Evolutionary conservation across 2,888 invertebrate species (phyloP).

Genomic region (Lobophora halterata): DNA sequence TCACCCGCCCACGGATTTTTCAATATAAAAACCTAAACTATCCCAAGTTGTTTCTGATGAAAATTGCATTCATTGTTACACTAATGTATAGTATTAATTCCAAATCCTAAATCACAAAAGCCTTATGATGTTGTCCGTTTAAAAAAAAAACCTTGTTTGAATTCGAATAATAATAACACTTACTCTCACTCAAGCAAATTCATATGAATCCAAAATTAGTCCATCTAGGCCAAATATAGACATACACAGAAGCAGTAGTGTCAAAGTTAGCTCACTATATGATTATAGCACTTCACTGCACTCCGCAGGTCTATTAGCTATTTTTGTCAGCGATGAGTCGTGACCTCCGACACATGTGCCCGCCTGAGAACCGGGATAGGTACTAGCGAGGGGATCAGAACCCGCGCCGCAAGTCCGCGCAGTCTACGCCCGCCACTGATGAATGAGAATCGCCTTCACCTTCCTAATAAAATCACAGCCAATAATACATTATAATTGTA

Average conservation of each 20-base stretch:
- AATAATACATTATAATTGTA: constrained; percentile 63
- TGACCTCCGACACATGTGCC: constrained; percentile 34
- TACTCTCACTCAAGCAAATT: too few species aligned
- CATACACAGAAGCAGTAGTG: background rate
- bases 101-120: too few species aligned
- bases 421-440: constrained; percentile 59
- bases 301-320: constrained; percentile 7
- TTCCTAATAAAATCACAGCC: constrained; percentile 59
- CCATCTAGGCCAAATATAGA: too few species aligned
- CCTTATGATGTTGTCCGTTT: too few species aligned
- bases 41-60: too few species aligned
- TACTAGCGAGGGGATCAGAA: constrained; percentile 63
- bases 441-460: constrained; percentile 64
- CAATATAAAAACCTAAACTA: too few species aligned
- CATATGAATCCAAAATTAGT: too few species aligned
- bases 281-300: constrained; percentile 21
- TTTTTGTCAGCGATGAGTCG: constrained; percentile 9
- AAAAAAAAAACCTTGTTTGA: too few species aligned
- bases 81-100: too few species aligned
- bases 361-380: constrained; percentile 47
- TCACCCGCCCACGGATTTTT: constrained; percentile 54
- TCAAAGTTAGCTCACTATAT: background rate
- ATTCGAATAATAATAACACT: too few species aligned
- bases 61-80: too few species aligned
- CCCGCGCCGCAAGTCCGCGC: constrained; percentile 54